Evolutionary conservation across 2,888 invertebrate genomes (phyloP), one percentile per base, ranked within the genome.

Genomic region (Rotaria sp.): DNA sequence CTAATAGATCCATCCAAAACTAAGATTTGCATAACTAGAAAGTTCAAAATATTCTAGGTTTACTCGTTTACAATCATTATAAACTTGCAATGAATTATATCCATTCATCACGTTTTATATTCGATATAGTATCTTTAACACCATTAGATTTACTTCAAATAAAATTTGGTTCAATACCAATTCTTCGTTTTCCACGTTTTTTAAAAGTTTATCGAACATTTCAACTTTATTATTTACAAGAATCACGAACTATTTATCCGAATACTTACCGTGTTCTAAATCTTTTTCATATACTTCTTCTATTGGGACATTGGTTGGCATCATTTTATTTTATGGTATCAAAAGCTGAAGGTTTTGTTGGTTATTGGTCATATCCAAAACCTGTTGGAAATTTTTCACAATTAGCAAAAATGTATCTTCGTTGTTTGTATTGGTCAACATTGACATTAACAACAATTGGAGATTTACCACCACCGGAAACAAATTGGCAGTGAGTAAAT

Each of bases 231-330:
- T 96, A 96, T 92, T 96, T 96, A 93, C 96, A 96, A 89, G 97
- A 97, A 92, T 96, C 96, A 85, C 93, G 96, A 89, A 96, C 96
- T 11, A 95, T 96, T 87, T 97, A 96, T 92, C 97, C 97, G 45
- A 97, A 97, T 93, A 93, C 97, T 91, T 96, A 96, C 95, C 93
- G 97, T 30, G 97, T 97, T 88, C 94, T 96, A 90, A 97, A 96
- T 92, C 93, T 97, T 88, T 95, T 96, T 89, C 97, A 97, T 91
- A 96, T 97, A 89, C 93, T 97, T 88, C 94, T 97, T 89, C 95
- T 97, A 90, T 93, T 96, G 89, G 96, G 96, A 85, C 97, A 97
- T 91, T 97, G 97, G 97, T 97, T 97, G 91, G 97, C 97, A 87
- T 97, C 96, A 92, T 97, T 97, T 93, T 97, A 97, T 93, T 97